A percentile compares a stretch with the other conserved stretches of the same genome.
Conservation (phyloP, 2,113 vertebrate species). For the Daphoenositta chrysoptera region DNA sequence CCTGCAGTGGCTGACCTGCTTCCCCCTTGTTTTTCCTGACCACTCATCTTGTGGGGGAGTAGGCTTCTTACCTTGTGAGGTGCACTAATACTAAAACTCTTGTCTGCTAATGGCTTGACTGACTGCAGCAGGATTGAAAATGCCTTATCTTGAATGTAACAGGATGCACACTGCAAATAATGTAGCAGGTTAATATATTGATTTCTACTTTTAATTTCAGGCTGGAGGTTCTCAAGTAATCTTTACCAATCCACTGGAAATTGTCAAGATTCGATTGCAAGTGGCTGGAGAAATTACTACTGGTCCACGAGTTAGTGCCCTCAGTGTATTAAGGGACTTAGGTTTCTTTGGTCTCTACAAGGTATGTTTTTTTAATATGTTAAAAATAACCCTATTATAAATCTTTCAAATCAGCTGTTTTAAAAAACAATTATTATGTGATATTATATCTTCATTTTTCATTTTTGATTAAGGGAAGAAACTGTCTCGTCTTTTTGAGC, state of each 20-base stretch:
- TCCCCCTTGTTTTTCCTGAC: background rate
- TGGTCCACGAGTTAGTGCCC: constrained; percentile 90
- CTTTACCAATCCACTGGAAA: constrained; percentile 97
- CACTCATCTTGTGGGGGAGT: fast-evolving
- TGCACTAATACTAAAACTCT: background rate
- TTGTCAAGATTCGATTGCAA: constrained; percentile 88
- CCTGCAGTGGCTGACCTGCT: background rate
- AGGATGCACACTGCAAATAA: background rate
- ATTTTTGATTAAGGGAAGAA: background rate
- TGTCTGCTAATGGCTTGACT: background rate
- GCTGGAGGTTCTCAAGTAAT: constrained; percentile 97
- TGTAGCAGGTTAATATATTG: background rate
- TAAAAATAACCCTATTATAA: background rate
- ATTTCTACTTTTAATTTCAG: constrained; percentile 65
- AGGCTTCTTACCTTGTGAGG: background rate
- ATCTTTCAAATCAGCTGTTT: background rate
- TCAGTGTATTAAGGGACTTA: constrained; percentile 88
- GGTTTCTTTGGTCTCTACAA: constrained; percentile 98
- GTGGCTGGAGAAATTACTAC: constrained; percentile 95
- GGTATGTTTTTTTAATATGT: constrained; percentile 67
- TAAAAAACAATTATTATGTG: background rate
- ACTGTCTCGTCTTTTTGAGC: background rate
- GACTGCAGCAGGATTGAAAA: background rate
- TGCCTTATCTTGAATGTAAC: background rate
- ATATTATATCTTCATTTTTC: background rate